A percentile compares a stretch with the other conserved stretches of the same genome.
phyloP scores from a whole-genome alignment of 2,888 invertebrate genomes.

The Drosophila nr. perissopoda region DNA sequence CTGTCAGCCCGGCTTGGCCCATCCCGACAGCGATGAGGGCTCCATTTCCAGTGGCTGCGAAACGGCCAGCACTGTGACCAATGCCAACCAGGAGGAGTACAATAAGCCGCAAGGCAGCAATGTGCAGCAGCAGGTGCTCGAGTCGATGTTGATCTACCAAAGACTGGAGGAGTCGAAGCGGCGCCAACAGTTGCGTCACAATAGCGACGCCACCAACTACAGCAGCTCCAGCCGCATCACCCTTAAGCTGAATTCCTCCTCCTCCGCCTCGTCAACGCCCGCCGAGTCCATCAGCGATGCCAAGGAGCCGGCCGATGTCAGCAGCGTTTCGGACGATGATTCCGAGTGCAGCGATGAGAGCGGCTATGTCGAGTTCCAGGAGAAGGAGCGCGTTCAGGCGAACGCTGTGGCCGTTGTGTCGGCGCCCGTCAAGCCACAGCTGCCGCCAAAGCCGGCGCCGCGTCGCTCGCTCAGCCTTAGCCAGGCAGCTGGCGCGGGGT shows the following conservation, averaged over 20 bases:
- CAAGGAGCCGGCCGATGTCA: conserved; percentile 32
- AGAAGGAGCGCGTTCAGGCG: conserved; percentile 76
- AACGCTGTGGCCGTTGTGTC: conserved; percentile 21
- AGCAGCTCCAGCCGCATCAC: conserved; percentile 83
- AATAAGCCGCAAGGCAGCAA: conserved; percentile 51
- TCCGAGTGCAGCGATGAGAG: conserved; percentile 96
- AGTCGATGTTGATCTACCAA: conserved; percentile 72
- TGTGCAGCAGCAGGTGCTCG: conserved; percentile 67
- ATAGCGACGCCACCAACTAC: conserved; percentile 80
- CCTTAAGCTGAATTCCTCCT: conserved; percentile 69
- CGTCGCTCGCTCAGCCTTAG: conserved; percentile 63
- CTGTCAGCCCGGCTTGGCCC: conserved; percentile 57
- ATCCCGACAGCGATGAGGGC: conserved; percentile 89
- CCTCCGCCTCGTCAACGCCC: conserved; percentile 65
- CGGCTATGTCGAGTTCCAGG: conserved; percentile 93
- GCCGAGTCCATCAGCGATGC: conserved; percentile 47
- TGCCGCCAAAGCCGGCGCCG: conserved; percentile 80
- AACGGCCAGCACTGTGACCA: conserved; percentile 90
- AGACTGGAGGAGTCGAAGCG: conserved; percentile 70
- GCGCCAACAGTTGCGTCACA: conserved; percentile 70
- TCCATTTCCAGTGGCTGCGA: conserved; percentile 93
- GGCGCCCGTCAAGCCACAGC: conserved; percentile 40
- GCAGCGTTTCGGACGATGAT: conserved; percentile 84
- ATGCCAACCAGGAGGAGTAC: conserved; percentile 85
- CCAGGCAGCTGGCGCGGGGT: conserved; percentile 45